phyloP scores from a whole-genome alignment of 2,888 invertebrate genomes.

The Dicyrtomina minuta region DNA sequence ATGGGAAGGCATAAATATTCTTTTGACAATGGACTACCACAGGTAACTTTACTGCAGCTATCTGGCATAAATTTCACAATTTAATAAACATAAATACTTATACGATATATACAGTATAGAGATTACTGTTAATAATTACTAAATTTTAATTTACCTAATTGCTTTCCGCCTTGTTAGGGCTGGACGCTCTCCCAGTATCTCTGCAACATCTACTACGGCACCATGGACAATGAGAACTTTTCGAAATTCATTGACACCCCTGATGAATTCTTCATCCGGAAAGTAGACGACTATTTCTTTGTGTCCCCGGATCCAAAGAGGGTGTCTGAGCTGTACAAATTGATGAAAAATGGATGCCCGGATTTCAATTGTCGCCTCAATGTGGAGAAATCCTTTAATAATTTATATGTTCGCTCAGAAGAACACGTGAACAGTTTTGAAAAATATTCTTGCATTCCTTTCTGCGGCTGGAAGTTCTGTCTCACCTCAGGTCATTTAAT shows the following conservation, averaged over 20 bases:
- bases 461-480: slow-evolving; percentile 47
- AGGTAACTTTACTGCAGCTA: slow-evolving; percentile 40
- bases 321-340: slow-evolving; percentile 26
- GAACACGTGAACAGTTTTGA: too few species aligned
- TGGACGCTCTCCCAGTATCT: slow-evolving; percentile 42
- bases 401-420: slow-evolving; percentile 33
- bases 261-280: slow-evolving; percentile 42
- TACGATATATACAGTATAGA: neutral
- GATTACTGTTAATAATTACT: neutral
- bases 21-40: slow-evolving; percentile 44
- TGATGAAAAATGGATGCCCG: slow-evolving; percentile 31
- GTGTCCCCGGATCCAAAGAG: slow-evolving; percentile 35
- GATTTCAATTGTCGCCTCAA: slow-evolving; percentile 36
- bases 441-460: neutral
- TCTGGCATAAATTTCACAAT: neutral
- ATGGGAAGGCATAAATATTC: slow-evolving; percentile 37
- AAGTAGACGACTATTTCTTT: slow-evolving; percentile 48
- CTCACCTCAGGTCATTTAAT: slow-evolving; percentile 42
- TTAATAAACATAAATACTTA: neutral
- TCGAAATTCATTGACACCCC: slow-evolving; percentile 23
- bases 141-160: neutral
- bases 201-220: slow-evolving; percentile 49
- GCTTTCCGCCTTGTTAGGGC: slow-evolving; percentile 37
- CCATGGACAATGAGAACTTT: slow-evolving; percentile 40
- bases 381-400: slow-evolving; percentile 34